Evolutionary conservation across 2,797 vertebrate genomes (phyloP), one percentile per base, ranked within the genome.

Genomic region (Myotis planiceps): DNA sequence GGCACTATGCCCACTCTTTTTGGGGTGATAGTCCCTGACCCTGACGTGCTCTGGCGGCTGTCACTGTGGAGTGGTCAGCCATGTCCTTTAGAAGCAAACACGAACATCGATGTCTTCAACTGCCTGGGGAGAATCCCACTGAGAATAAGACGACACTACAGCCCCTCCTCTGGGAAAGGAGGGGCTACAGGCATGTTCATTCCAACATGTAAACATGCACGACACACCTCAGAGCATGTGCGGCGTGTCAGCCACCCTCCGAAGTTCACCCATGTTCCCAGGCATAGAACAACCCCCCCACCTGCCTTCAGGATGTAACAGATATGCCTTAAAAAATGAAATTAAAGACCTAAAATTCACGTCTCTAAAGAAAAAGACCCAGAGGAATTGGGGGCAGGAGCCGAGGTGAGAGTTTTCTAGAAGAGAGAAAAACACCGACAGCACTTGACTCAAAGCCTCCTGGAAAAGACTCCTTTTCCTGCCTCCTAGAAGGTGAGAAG

Each of bases 151-250:
- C 6, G 21, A 66, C 23, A 9, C 18, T 25, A 16, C 16, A 23
- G 53, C 5, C 18, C 42, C 18, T 65, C 14, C 25, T 23, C 83
- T 60, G n/a, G 9, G 9, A 10, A 68, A 58, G 42, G 15, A 84
- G 32, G 12, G 18, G 37, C 32, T 39, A 29, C 25, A 49, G 1
- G 15, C 0, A 1, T 12, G 42, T 53, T 60, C 5, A 4, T 49
- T 80, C 29, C 81, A 76, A 51, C 18, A 29, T 9, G 9, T 2
- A 5, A 51, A 53, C 29, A 29, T 13, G 25, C 19, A 18, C 9
- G 1, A 3, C 15, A 25, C 1, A 10, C 3, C 23, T 4, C 9
- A 19, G 14, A 15, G 9, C 13, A 8, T 27, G 2, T 53, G 58
- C n/a, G 47, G 16, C 4, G 4, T 14, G 53, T 39, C 69, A 51